Evolutionary conservation across 2,888 invertebrate genomes (phyloP).

Genomic region (Lordiphosa fenestrarum): DNA sequence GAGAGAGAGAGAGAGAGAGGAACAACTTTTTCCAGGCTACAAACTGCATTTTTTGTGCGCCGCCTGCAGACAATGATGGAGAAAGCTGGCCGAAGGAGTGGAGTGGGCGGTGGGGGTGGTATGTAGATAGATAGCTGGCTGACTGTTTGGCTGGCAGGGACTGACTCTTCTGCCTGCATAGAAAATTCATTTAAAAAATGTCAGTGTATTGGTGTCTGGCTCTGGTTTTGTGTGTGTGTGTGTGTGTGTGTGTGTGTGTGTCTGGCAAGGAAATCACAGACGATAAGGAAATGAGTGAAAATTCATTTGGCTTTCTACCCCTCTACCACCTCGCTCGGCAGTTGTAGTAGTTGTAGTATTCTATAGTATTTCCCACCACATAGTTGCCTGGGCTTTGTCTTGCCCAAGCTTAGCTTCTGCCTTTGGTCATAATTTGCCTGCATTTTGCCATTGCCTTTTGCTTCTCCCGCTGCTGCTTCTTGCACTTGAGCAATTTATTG

Average conservation of each 20-base stretch:
- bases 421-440: slow-evolving; percentile 62
- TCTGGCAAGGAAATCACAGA: slow-evolving; percentile 77
- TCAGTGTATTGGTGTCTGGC: slow-evolving; percentile 17
- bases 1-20: slow-evolving; percentile 10
- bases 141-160: slow-evolving; percentile 2
- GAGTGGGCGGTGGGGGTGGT: slow-evolving; percentile 8
- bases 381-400: slow-evolving; percentile 11
- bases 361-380: slow-evolving; percentile 25
- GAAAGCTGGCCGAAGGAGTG: slow-evolving; percentile 2
- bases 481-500: slow-evolving; percentile 70
- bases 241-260: slow-evolving; percentile 42
- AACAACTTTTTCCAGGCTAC: slow-evolving; percentile 53
- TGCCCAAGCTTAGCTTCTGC: slow-evolving; percentile 11
- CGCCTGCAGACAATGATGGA: slow-evolving; percentile 64
- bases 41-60: slow-evolving; percentile 64
- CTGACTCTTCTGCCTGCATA: slow-evolving; percentile 54
- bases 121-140: slow-evolving; percentile 22
- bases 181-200: slow-evolving; percentile 70
- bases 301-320: slow-evolving; percentile 67
- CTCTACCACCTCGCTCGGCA: not conserved
- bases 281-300: slow-evolving; percentile 78
- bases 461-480: not conserved
- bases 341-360: slow-evolving; percentile 20
- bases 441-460: slow-evolving; percentile 40
- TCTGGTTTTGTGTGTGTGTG: slow-evolving; percentile 18